Evolutionary conservation across 1,140 invertebrate genomes (phyloP).

Genomic region (Panagrolaimus sp.): DNA sequence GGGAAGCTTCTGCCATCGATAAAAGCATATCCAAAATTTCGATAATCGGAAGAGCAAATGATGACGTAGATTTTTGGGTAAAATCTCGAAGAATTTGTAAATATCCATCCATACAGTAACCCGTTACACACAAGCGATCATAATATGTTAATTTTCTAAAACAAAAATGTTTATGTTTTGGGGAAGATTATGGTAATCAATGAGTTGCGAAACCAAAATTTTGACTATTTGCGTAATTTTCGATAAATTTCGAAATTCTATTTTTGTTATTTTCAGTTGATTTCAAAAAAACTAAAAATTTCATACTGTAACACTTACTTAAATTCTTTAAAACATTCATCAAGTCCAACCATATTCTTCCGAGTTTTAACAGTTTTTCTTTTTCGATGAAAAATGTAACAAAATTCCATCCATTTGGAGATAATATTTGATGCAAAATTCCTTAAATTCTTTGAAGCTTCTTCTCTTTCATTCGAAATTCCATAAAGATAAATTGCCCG

Average conservation of each 20-base stretch:
- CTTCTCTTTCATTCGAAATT: conserved; percentile 38
- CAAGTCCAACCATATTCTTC: conserved; percentile 40
- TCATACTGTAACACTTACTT: too few species aligned
- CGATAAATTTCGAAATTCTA: background rate
- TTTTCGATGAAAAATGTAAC: too few species aligned
- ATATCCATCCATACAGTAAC: conserved; percentile 41
- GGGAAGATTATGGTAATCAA: too few species aligned
- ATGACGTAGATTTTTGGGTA: conserved; percentile 9
- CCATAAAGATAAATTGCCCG: conserved; percentile 45
- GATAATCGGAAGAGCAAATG: conserved; percentile 26
- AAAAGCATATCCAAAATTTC: conserved; percentile 40
- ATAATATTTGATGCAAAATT: conserved; percentile 25
- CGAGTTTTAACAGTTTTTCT: conserved; percentile 8
- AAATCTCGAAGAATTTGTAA: conserved; percentile 38
- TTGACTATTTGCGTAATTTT: too few species aligned
- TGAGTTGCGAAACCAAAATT: too few species aligned
- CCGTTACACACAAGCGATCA: conserved; percentile 43
- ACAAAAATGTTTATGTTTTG: background rate
- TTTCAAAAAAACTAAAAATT: too few species aligned
- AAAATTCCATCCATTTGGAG: too few species aligned
- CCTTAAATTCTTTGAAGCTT: conserved; percentile 26
- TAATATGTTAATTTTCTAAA: conserved; percentile 37
- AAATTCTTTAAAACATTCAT: conserved; percentile 7
- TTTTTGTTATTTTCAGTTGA: too few species aligned
- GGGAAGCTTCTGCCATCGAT: conserved; percentile 35